Evolutionary conservation across 2,888 invertebrate species (phyloP), one percentile per base, ranked within the genome.

Genomic region (Melitaea athalia): DNA sequence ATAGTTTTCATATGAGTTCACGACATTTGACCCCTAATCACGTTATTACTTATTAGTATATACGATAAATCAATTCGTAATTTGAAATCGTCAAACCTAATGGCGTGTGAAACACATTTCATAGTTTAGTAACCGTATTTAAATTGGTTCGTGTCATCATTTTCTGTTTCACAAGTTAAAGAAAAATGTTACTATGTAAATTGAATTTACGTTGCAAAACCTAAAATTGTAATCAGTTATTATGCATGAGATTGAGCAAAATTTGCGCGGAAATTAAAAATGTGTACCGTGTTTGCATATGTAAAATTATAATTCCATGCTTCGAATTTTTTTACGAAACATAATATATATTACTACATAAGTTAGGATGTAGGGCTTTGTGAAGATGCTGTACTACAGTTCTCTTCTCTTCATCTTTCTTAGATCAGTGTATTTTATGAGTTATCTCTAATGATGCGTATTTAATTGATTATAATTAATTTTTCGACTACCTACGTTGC

Each of bases 101-200:
- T 69, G 50, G 45, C 4, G 62, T 69, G 65, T 65, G 50, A 62
- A 69, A 63, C 59, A 47, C 50, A 69, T 65, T 61, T 47, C 47
- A 43, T 11, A 59, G 50, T 65, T 65, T 62, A 62, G 64, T 31
- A 65, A 61, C 24, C 55, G 7, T 61, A 24, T 53, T 38, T 24
- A 31, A 59, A 64, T 59, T 14, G 55, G 57, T 15, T 33, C 15
- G 47, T 67, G 61, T 42, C 47, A 33, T 49, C 38, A 49, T 31
- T 65, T 59, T 33, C 45, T 38, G 45, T 55, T 61, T 60, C 60
- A 33, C 17, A 61, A 66, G 17, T 47, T 60, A 57, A 49, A 43
- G 31, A 59, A 61, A 64, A 49, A 4, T 53, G 1, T 12, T 53
- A 12, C 63, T 24, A 68, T 57, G 61, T 47, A 50, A 43, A 64